Evolutionary conservation across 2,113 vertebrate genomes (phyloP).

Genomic region (Clupea harengus): DNA sequence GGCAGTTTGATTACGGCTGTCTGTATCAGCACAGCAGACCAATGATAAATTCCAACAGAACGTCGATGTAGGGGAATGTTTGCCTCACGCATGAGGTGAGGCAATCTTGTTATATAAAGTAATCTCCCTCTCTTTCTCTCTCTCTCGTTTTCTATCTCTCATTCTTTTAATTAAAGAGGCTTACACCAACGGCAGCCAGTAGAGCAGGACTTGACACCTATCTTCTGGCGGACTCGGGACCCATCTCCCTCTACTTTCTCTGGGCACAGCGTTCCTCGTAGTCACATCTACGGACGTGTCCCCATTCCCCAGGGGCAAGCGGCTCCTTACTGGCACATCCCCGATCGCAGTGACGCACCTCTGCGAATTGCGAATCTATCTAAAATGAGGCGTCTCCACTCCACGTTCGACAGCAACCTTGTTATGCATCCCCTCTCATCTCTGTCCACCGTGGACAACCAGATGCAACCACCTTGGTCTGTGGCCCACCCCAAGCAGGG

Average conservation of each 20-base stretch:
- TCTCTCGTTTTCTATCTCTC: neutral
- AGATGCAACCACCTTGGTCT: neutral
- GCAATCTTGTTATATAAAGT: neutral
- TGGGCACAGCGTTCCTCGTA: constrained; percentile 71
- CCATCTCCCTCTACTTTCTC: neutral
- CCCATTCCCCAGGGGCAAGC: constrained; percentile 66
- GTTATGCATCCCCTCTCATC: neutral
- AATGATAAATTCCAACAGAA: too few species aligned
- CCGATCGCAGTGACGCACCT: constrained; percentile 64
- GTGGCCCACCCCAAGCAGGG: neutral
- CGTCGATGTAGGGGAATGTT: too few species aligned
- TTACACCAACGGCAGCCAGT: neutral
- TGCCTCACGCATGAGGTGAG: neutral
- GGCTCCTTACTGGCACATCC: constrained; percentile 52
- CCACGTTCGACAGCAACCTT: neutral
- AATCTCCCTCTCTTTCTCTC: neutral
- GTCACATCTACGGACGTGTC: constrained; percentile 80
- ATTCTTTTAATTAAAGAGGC: neutral
- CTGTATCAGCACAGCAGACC: neutral
- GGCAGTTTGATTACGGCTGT: neutral
- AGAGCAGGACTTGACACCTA: neutral
- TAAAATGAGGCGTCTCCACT: constrained; percentile 65
- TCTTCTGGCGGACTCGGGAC: neutral
- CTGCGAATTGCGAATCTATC: constrained; percentile 10
- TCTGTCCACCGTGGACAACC: neutral